Evolutionary conservation across 2,888 invertebrate species (phyloP).

Genomic region (Chrysolina americana): DNA sequence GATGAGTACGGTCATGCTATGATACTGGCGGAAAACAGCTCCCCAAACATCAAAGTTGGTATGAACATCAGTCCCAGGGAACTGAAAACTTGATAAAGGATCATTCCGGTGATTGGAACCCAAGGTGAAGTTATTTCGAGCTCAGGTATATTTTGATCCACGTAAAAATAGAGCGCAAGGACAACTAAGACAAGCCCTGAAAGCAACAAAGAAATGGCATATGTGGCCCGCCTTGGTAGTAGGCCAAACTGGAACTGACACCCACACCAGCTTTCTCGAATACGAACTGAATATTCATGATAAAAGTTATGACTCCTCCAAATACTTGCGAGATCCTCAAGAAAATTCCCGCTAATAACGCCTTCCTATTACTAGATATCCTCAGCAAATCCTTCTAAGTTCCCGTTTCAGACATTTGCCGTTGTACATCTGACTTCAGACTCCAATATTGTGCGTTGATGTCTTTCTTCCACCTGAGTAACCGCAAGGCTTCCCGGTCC

Average conservation of each 20-base stretch:
- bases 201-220: slow-evolving; percentile 54
- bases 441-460: slow-evolving; percentile 56
- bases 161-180: slow-evolving; percentile 56
- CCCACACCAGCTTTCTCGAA: slow-evolving; percentile 62
- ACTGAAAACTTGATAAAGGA: slow-evolving; percentile 57
- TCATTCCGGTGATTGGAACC: slow-evolving; percentile 62
- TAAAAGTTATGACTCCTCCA: slow-evolving; percentile 58
- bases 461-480: slow-evolving; percentile 53
- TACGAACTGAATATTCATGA: slow-evolving; percentile 60
- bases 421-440: slow-evolving; percentile 57
- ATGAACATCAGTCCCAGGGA: slow-evolving; percentile 59
- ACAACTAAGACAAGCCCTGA: slow-evolving; percentile 48
- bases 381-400: slow-evolving; percentile 60
- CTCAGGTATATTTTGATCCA: slow-evolving; percentile 50
- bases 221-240: slow-evolving; percentile 55
- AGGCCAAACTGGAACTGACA: slow-evolving; percentile 44
- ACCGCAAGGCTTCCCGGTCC: slow-evolving; percentile 53
- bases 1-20: slow-evolving; percentile 58
- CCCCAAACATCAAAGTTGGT: slow-evolving; percentile 61
- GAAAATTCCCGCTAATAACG: slow-evolving; percentile 58
- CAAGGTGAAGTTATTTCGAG: slow-evolving; percentile 56
- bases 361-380: slow-evolving; percentile 59
- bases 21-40: slow-evolving; percentile 63
- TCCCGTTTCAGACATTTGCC: slow-evolving; percentile 63
- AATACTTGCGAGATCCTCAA: slow-evolving; percentile 60